Evolutionary conservation across 2,113 vertebrate genomes (phyloP).

Genomic region (Peucedramus taeniatus): DNA sequence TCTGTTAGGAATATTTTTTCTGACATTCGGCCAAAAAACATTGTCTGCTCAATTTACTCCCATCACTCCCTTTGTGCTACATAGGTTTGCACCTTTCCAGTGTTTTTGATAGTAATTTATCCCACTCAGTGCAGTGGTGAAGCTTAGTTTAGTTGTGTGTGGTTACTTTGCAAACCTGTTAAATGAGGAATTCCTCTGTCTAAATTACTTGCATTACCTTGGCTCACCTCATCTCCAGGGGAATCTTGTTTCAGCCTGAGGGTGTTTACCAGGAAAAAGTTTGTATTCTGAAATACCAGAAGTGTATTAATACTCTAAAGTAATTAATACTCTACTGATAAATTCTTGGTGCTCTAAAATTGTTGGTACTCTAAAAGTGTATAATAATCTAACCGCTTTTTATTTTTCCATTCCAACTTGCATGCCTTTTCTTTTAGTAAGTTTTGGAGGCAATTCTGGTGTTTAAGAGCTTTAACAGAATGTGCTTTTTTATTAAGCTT

Average conservation of each 20-base stretch:
- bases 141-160: neutral
- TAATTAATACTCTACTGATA: neutral
- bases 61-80: neutral
- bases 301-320: neutral
- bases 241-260: neutral
- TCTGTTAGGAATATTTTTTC: neutral
- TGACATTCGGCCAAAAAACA: conserved; percentile 34
- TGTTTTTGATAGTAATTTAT: neutral
- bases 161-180: neutral
- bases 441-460: neutral
- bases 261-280: neutral
- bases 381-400: neutral
- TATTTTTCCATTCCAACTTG: neutral
- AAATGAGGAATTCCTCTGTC: neutral
- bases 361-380: neutral
- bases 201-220: neutral
- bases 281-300: neutral
- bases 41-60: conserved; percentile 32
- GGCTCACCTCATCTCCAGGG: neutral
- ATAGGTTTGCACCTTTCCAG: neutral
- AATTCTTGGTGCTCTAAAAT: neutral
- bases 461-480: neutral
- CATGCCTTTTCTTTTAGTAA: fast-evolving
- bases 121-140: neutral
- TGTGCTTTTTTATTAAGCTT: fast-evolving